phyloP scores from a whole-genome alignment of 2,113 vertebrate genomes.

The Melanerpes formicivorus region DNA sequence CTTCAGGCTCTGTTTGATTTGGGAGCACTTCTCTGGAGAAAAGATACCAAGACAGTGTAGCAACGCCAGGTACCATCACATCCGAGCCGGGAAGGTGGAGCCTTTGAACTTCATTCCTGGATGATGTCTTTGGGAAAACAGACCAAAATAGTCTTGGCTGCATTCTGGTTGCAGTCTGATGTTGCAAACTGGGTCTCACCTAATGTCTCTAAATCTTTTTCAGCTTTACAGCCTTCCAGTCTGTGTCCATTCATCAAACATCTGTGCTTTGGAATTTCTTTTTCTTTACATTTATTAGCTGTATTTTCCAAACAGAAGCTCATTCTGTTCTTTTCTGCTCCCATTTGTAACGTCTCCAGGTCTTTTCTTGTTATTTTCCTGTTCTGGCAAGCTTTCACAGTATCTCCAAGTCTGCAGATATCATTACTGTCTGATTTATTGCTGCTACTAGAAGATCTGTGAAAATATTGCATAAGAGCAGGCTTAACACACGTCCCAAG shows the following conservation, averaged over 20 bases:
- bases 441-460: not conserved
- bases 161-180: constrained; percentile 6
- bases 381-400: not conserved
- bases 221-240: not conserved
- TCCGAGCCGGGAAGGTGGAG: not conserved
- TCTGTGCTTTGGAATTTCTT: not conserved
- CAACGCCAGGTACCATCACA: not conserved
- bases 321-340: not conserved
- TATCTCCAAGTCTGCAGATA: not conserved
- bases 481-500: not conserved
- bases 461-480: not conserved
- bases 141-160: constrained; percentile 18
- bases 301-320: constrained; percentile 23
- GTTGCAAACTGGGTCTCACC: not conserved
- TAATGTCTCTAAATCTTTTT: constrained; percentile 32
- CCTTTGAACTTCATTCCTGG: constrained; percentile 10
- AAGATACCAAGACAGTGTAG: not conserved
- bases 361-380: constrained; percentile 19
- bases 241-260: not conserved
- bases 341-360: not conserved
- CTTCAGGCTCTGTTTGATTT: not conserved
- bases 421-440: not conserved
- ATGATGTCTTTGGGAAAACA: not conserved
- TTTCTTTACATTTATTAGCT: not conserved
- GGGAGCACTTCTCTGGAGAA: constrained; percentile 17